These are phyloP conservation scores for Glossophaga mutica DNA, from an alignment of 2,797 vertebrate species.

Conservation along the genomic window DNA sequence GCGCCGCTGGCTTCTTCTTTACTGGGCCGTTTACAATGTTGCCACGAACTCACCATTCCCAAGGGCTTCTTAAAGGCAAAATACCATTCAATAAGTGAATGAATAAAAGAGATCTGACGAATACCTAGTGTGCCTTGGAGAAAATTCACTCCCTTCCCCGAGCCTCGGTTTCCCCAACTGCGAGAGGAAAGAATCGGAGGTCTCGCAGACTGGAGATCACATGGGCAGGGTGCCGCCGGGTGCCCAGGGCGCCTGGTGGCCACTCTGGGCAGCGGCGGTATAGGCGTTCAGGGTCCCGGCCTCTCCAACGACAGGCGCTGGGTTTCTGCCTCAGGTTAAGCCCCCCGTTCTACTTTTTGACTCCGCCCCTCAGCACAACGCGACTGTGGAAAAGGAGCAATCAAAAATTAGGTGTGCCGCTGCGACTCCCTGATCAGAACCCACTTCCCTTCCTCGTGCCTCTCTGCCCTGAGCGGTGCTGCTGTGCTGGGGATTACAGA, in stretches of 20 bases:
- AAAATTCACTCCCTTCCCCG: not conserved
- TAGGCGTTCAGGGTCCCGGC: rapidly evolving
- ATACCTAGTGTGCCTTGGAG: not conserved
- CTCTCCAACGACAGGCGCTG: too few species aligned
- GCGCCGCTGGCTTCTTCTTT: not conserved
- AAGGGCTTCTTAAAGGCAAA: not conserved
- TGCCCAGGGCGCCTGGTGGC: rapidly evolving
- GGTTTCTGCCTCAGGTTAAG: not conserved
- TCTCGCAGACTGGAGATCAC: rapidly evolving
- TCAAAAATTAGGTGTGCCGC: conserved; percentile 63
- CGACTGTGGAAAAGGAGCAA: conserved; percentile 69
- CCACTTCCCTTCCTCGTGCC: conserved; percentile 66
- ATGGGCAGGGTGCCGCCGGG: rapidly evolving
- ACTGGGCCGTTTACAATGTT: not conserved
- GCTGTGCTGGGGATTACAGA: conserved; percentile 77
- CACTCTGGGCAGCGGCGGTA: rapidly evolving
- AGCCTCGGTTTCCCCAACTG: not conserved
- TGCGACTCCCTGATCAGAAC: conserved; percentile 74
- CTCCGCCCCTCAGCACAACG: conserved; percentile 56
- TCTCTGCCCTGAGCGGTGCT: conserved; percentile 67
- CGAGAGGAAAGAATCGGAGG: not conserved
- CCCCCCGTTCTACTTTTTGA: not conserved
- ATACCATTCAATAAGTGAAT: not conserved
- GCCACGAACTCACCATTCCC: not conserved
- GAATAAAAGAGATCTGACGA: not conserved